Percentiles rank a stretch among this genome's conserved stretches.
These are phyloP conservation scores for Protonemura montana DNA, from an alignment of 2,888 invertebrate species.

Conservation along the genomic window DNA sequence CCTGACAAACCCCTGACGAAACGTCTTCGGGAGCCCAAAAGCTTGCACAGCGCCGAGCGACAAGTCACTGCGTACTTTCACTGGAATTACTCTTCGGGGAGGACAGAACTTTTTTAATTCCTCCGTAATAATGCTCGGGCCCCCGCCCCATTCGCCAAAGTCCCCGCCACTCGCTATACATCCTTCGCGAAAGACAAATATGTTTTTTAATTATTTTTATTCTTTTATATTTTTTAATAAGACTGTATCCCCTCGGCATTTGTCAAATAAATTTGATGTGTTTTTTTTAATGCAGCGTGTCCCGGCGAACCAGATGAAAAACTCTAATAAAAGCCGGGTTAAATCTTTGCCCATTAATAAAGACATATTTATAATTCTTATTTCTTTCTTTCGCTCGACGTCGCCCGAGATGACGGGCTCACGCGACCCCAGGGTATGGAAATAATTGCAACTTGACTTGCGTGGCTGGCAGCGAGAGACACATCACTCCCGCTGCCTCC, in stretches of 20 bases:
- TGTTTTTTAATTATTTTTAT: slow-evolving; percentile 42
- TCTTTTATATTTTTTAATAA: slow-evolving; percentile 42
- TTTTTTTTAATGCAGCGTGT: slow-evolving; percentile 39
- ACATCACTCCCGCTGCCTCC: slow-evolving; percentile 25
- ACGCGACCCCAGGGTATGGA: slow-evolving; percentile 48
- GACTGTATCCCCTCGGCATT: slow-evolving; percentile 42
- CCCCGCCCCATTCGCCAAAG: not conserved
- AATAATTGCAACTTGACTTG: slow-evolving; percentile 49
- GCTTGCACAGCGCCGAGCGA: not conserved
- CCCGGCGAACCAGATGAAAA: slow-evolving; percentile 38
- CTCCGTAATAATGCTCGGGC: not conserved
- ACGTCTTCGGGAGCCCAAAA: not conserved
- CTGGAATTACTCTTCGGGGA: slow-evolving; percentile 23
- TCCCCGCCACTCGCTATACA: no score
- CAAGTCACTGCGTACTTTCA: not conserved
- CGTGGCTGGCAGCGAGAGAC: not conserved
- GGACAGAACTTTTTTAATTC: slow-evolving; percentile 36
- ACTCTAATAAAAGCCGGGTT: slow-evolving; percentile 41
- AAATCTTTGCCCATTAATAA: slow-evolving; percentile 46
- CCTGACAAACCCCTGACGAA: not conserved
- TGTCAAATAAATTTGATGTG: slow-evolving; percentile 42
- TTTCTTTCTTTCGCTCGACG: slow-evolving; percentile 34
- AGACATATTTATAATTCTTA: slow-evolving; percentile 49
- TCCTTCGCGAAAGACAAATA: slow-evolving; percentile 22
- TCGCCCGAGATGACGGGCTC: not conserved